Evolutionary conservation across 2,888 invertebrate species (phyloP), one percentile per base, ranked within the genome.

Genomic region (Stegophylla sp.): DNA sequence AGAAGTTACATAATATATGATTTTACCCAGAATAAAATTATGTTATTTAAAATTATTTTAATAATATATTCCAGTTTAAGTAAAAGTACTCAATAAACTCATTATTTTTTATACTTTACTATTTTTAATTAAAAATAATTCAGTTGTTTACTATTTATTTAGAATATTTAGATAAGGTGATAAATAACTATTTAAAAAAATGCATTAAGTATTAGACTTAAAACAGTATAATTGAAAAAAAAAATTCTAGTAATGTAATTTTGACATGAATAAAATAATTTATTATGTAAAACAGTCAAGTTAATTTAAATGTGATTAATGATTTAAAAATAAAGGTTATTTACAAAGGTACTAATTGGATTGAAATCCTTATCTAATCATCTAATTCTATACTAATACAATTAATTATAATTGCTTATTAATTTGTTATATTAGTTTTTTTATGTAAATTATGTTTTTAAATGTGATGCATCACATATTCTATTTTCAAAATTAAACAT

Each of bases 131-230:
- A 69, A 69, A 48, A 53, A 20, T 43, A 17, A 41, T 56, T 10
- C 20, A 56, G 41, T 63, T 28, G 7, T 34, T 61, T 61, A 56
- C 1, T 48, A 15, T 7, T 67, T 12, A 48, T 48, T 48, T 41
- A 45, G 9, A 17, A 67, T 2, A 61, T 45, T 28, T 7, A 17
- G 23, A 73, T 73, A 59, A 59, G 1, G 1, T 59, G 15, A 1
- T 20, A 61, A 48, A 61, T 61, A 9, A 28, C 17, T 61, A 63
- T 34, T 61, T 28, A 10, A 34, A 63, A 26, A 74, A 48, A 48
- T 5, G n/a, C 15, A 74, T 63, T n/a, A n/a, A 63, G 15, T 34
- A 43, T 17, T 63, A 10, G 10, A 20, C 3, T 63, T 10, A 20
- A 26, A 20, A 28, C 9, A 67, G 17, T 26, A 26, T n/a, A 61